These are phyloP conservation scores for Caenorhabditis sp. DNA, from an alignment of 2,888 invertebrate species.

Conservation along the genomic window DNA sequence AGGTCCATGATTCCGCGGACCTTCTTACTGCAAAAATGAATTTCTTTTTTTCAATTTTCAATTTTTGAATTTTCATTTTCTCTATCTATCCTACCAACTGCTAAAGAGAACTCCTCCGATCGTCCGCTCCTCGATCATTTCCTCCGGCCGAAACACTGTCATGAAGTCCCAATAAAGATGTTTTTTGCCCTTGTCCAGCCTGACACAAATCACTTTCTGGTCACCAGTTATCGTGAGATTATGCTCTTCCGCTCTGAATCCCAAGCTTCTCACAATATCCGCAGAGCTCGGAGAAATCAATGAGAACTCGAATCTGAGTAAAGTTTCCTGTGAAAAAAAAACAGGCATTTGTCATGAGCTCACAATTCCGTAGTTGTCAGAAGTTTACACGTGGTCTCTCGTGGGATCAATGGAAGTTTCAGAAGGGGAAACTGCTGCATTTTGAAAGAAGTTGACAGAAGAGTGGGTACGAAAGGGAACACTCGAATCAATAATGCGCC, in stretches of 20 bases:
- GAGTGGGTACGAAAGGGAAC: neutral
- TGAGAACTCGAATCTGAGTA: slow-evolving; percentile 43
- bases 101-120: slow-evolving; percentile 12
- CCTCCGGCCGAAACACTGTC: neutral
- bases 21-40: slow-evolving; percentile 11
- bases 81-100: slow-evolving; percentile 16
- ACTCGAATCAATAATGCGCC: neutral
- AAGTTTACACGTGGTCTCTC: neutral
- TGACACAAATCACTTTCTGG: neutral
- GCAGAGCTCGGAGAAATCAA: neutral
- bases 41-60: too few species aligned
- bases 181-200: neutral
- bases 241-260: neutral
- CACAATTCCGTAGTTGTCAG: slow-evolving; percentile 19
- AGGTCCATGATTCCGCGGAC: neutral
- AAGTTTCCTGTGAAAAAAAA: neutral
- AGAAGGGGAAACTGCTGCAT: neutral
- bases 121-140: slow-evolving; percentile 9
- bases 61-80: too few species aligned
- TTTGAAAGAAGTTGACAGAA: neutral
- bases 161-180: slow-evolving; percentile 36
- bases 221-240: neutral
- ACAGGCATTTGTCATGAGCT: neutral
- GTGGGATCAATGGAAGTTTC: neutral
- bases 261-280: neutral